These are phyloP conservation scores for Parazoanthus darwini DNA, from an alignment of 92 coral and sea anemone genomes.

Conservation along the genomic window DNA sequence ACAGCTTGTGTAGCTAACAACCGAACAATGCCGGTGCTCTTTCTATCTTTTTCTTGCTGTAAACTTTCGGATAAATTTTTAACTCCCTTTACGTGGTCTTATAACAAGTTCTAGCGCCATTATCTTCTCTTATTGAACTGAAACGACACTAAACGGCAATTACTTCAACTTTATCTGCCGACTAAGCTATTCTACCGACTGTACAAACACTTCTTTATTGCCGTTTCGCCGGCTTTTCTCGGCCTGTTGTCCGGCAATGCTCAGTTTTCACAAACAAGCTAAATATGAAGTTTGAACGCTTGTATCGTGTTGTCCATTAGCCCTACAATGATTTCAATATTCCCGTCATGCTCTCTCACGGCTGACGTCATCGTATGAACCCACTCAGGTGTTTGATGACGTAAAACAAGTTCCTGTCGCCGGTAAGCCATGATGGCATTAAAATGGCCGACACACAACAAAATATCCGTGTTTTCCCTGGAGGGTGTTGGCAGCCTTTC, in stretches of 20 bases:
- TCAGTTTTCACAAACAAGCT: background rate
- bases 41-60: too few species aligned
- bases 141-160: background rate
- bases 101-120: background rate
- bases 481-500: conserved; percentile 38
- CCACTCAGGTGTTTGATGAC: conserved; percentile 70
- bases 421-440: conserved; percentile 71
- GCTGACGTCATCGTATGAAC: conserved; percentile 60
- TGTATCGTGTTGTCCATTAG: conserved; percentile 63
- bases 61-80: too few species aligned
- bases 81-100: too few species aligned
- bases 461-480: conserved; percentile 53
- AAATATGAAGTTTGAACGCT: conserved; percentile 38
- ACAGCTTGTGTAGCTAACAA: too few species aligned
- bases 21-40: too few species aligned
- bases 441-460: conserved; percentile 78
- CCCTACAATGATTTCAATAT: conserved; percentile 51
- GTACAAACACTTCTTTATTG: too few species aligned
- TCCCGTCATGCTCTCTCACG: conserved; percentile 39
- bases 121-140: too few species aligned
- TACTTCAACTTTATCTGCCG: background rate
- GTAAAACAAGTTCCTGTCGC: conserved; percentile 58
- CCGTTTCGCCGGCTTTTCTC: background rate
- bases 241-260: background rate
- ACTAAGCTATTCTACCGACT: background rate